A percentile compares a stretch with the other conserved stretches of the same genome.
Evolutionary conservation across 2,888 invertebrate genomes (phyloP).

Genomic region (Zaprionus lineosus): DNA sequence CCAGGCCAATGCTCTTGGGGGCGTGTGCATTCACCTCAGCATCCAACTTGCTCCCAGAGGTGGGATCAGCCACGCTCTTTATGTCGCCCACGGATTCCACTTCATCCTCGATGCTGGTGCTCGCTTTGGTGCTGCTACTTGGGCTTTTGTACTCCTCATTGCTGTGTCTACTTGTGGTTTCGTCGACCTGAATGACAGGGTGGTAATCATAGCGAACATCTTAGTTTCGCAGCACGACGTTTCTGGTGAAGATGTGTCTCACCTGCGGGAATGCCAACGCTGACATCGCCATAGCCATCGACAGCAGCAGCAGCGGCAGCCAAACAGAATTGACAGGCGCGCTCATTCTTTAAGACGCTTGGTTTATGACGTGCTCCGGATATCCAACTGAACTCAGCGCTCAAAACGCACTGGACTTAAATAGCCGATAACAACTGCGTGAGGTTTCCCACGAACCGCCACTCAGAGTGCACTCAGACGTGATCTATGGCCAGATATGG

Average conservation of each 20-base stretch:
- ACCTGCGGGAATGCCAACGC: conserved; percentile 36
- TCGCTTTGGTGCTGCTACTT: conserved; percentile 22
- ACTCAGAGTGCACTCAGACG: conserved; percentile 43
- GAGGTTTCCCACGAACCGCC: conserved; percentile 7
- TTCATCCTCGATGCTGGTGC: conserved; percentile 18
- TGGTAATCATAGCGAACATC: no score
- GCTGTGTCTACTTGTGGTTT: conserved; percentile 10
- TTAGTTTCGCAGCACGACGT: no score
- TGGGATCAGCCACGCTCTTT: no score
- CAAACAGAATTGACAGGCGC: conserved; percentile 39
- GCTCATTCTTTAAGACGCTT: conserved; percentile 33
- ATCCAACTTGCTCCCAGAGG: no score
- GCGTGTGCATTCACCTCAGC: neutral
- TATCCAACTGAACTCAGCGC: conserved; percentile 44
- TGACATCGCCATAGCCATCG: conserved; percentile 13
- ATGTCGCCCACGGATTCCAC: conserved; percentile 15
- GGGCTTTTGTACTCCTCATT: conserved; percentile 1
- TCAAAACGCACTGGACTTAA: conserved; percentile 39
- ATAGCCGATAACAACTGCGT: conserved; percentile 33
- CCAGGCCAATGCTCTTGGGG: conserved; percentile 2
- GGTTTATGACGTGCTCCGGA: conserved; percentile 18
- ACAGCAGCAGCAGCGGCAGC: conserved; percentile 43
- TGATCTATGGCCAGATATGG: conserved; percentile 60
- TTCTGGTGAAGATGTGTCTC: conserved; percentile 12
- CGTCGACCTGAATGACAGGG: no score